phyloP scores from a whole-genome alignment of 2,797 vertebrate genomes.

The Gouania willdenowi region DNA sequence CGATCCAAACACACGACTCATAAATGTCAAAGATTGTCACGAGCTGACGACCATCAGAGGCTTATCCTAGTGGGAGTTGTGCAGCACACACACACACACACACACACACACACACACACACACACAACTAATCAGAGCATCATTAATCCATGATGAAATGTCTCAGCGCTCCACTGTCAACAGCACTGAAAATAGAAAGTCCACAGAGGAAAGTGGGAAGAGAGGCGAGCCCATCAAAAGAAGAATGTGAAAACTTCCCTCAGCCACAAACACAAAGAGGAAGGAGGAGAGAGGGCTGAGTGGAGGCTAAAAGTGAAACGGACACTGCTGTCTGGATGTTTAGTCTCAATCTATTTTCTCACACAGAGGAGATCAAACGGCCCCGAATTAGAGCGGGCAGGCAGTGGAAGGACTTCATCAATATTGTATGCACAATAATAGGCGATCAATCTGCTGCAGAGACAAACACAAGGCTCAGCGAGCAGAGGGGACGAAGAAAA shows the following conservation, averaged over 20 bases:
- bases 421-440: not conserved
- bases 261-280: constrained; percentile 8
- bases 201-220: constrained; percentile 14
- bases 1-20: too few relatives aligned
- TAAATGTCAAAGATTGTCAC: constrained; percentile 38
- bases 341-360: constrained; percentile 42
- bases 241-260: constrained; percentile 7
- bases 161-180: constrained; percentile 38
- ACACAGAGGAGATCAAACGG: constrained; percentile 27
- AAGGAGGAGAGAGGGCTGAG: too few relatives aligned
- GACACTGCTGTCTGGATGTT: constrained; percentile 28
- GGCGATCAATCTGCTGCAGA: not conserved
- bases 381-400: constrained; percentile 29
- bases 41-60: constrained; percentile 33
- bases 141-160: constrained; percentile 36
- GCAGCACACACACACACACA: too few relatives aligned
- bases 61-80: constrained; percentile 25
- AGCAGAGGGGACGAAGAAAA: too few relatives aligned
- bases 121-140: constrained; percentile 30
- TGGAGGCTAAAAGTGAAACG: constrained; percentile 30
- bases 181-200: constrained; percentile 42
- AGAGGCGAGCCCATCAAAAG: constrained; percentile 19
- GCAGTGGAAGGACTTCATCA: constrained; percentile 7
- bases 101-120: too few relatives aligned
- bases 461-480: not conserved